Conservation (phyloP, 1,140 invertebrate species). For the Patella vulgata region DNA sequence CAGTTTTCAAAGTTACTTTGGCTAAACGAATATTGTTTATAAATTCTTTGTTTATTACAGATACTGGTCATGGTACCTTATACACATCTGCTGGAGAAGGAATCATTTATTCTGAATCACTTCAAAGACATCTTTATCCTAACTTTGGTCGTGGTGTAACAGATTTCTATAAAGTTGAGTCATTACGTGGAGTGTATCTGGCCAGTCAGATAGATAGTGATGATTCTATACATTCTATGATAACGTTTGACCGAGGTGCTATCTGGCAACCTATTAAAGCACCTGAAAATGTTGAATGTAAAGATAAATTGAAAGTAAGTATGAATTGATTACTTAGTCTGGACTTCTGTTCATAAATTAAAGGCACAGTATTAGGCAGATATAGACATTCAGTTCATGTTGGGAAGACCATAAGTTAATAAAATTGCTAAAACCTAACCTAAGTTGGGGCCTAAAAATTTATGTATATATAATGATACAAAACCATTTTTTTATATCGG, state of each 20-base stretch:
- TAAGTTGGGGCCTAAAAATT: too few relatives aligned
- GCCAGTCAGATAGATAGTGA: constrained; percentile 63
- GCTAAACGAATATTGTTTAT: too few relatives aligned
- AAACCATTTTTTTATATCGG: too few relatives aligned
- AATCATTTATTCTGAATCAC: constrained; percentile 61
- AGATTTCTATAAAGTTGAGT: constrained; percentile 66
- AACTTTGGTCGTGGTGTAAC: constrained; percentile 57
- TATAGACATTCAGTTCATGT: too few relatives aligned
- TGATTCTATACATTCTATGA: constrained; percentile 61
- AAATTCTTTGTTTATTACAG: too few relatives aligned
- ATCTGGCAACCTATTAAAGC: constrained; percentile 57
- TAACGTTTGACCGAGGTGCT: constrained; percentile 61
- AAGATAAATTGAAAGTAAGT: constrained; percentile 54
- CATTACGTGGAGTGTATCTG: constrained; percentile 62
- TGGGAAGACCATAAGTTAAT: too few relatives aligned
- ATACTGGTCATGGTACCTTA: constrained; percentile 63
- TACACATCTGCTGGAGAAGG: constrained; percentile 62
- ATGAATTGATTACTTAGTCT: too few relatives aligned
- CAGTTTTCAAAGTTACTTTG: too few relatives aligned
- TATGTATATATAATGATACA: too few relatives aligned
- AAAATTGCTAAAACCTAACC: too few relatives aligned
- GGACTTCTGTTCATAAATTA: too few relatives aligned
- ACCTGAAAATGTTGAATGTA: constrained; percentile 49
- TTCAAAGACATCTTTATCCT: constrained; percentile 61
- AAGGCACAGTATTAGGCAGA: too few relatives aligned